Conservation (phyloP, 2,888 invertebrate genomes). For the Campoplex nolae region DNA sequence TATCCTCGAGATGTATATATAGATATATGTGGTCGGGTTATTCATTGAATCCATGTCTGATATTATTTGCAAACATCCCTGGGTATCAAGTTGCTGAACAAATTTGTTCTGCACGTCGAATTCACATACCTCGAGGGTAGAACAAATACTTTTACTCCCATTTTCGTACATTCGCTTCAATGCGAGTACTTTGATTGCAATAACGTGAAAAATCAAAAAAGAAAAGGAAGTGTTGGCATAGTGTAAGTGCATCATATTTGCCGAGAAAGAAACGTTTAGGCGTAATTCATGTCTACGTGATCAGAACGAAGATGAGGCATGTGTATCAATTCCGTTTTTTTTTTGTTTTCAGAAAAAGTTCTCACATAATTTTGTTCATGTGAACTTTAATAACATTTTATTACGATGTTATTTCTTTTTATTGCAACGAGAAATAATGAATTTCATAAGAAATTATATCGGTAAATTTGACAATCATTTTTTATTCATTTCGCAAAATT, state of each 20-base stretch:
- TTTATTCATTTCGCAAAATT: neutral
- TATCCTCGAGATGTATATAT: slow-evolving; percentile 8
- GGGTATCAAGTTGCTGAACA: slow-evolving; percentile 1
- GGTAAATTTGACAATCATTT: neutral
- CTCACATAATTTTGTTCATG: neutral
- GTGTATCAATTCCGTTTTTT: neutral
- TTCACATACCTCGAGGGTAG: neutral
- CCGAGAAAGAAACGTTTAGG: too few species aligned
- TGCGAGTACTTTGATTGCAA: neutral
- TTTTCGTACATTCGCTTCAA: neutral
- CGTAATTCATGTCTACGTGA: neutral
- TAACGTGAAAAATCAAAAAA: neutral
- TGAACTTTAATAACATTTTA: neutral
- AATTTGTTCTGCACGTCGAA: slow-evolving; percentile 12
- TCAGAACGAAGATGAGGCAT: neutral
- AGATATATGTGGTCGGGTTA: neutral
- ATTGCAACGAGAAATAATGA: neutral
- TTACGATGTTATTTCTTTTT: neutral
- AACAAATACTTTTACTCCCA: slow-evolving; percentile 21
- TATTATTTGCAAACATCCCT: slow-evolving; percentile 1
- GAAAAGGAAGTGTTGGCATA: neutral
- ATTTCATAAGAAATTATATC: neutral
- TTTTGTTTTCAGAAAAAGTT: neutral
- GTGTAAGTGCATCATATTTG: too few species aligned
- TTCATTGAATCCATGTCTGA: neutral